Evolutionary conservation across 2,113 vertebrate genomes (phyloP), one percentile per base, ranked within the genome.

Genomic region (Callionymus lyra): DNA sequence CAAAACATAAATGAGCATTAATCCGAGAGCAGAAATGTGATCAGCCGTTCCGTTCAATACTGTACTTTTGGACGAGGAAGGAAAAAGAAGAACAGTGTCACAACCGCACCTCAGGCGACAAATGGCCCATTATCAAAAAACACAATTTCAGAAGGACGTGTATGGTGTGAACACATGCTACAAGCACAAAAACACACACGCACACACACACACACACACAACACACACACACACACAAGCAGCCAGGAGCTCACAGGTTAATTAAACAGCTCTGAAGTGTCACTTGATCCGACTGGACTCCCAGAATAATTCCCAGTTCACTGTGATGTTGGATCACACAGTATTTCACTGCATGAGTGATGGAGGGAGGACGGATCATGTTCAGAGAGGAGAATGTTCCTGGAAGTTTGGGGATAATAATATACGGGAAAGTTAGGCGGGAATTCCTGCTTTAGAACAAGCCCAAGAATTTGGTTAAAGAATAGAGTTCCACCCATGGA

Each of bases 121-220:
- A 63, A 60, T 62, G 84, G 56, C 84, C 85, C 68, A 84, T 64
- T 83, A 79, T 83, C 66, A 55, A 62, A 63, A 63, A 62, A 47
- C 38, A 19, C 65, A 36, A 19, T 12, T 31, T 12, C 40, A 18
- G 21, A 27, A 27, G 21, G 21, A 27, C 21, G 4, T 27, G 21
- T 27, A 8, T 27, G 21, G 4, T 27, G 21, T 6, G 1, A 9
- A 1, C 42, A n/a, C 12, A 10, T 27, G 37, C 42, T 37, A 16
- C 12, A n/a, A n/a, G n/a, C 31, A 43, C 44, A 49, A 19, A 12
- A 1, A 47, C n/a, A 45, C 32, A 41, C 18, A 38, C 15, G 15
- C 12, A 35, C 11, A 18, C 0, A 3, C 34, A n/a, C 19, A 32
- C 51, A 44, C 10, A 46, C 31, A 10, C 16, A 16, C 12, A n/a